Conservation (phyloP, 2,113 vertebrate species). For the Melanotaenia duboulayi region DNA sequence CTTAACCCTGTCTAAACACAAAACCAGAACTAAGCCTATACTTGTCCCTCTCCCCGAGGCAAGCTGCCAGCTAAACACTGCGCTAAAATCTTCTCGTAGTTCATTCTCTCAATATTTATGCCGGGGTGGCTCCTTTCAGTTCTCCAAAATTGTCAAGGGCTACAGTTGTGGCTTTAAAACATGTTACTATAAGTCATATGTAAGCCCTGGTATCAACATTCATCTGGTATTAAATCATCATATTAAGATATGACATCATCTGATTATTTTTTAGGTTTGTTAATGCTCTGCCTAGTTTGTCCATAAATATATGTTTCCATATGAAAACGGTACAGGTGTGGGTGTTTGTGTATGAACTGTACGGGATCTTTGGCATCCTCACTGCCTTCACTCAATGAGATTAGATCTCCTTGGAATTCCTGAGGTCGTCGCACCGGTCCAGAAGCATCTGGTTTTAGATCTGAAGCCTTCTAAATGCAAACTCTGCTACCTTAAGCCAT, state of each 20-base stretch:
- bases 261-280: too few species aligned
- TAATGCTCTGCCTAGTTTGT: too few species aligned
- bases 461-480: not conserved
- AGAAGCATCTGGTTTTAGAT: constrained; percentile 4
- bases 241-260: too few species aligned
- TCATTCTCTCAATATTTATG: too few species aligned
- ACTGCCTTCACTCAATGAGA: not conserved
- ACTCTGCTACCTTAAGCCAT: not conserved
- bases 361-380: not conserved
- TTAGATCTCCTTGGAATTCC: constrained; percentile 3
- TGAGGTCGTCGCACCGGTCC: not conserved
- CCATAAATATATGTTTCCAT: too few species aligned
- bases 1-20: not conserved
- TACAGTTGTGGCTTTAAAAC: too few species aligned
- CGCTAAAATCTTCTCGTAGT: not conserved
- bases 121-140: not conserved
- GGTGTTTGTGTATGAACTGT: not conserved
- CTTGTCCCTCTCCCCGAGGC: constrained; percentile 5
- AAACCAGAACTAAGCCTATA: not conserved
- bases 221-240: too few species aligned
- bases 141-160: not conserved
- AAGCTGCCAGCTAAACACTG: constrained; percentile 10
- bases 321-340: too few species aligned
- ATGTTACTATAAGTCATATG: too few species aligned
- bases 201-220: too few species aligned